Evolutionary conservation across 2,797 vertebrate species (phyloP).

Genomic region (Sebastes kiyomatsui): DNA sequence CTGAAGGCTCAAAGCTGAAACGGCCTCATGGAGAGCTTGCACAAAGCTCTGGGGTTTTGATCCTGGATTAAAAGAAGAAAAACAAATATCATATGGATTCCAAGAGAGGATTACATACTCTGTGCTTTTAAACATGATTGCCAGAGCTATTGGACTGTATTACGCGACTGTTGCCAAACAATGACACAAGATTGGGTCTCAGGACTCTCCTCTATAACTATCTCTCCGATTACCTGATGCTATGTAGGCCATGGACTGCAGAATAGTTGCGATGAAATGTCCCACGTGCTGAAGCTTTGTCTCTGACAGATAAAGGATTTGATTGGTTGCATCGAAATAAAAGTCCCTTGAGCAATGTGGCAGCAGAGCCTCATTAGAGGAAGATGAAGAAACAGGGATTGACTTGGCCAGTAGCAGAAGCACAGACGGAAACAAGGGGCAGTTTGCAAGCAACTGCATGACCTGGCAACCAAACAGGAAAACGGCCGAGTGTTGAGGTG

Average conservation of each 20-base stretch:
- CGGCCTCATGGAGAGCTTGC: conserved; percentile 75
- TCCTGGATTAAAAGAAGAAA: conserved; percentile 54
- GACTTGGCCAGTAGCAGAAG: conserved; percentile 82
- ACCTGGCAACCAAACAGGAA: conserved; percentile 87
- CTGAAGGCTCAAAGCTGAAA: conserved; percentile 79
- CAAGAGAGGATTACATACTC: conserved; percentile 38
- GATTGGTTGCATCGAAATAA: conserved; percentile 84
- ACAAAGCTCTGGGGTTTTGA: conserved; percentile 70
- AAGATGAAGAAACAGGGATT: conserved; percentile 66
- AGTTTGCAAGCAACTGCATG: conserved; percentile 74
- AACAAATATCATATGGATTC: conserved; percentile 9
- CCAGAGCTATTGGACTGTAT: background rate
- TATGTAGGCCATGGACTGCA: conserved; percentile 85
- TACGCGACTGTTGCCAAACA: background rate
- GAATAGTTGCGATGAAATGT: conserved; percentile 79
- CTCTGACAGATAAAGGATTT: conserved; percentile 84
- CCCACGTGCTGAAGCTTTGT: conserved; percentile 82
- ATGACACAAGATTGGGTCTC: conserved; percentile 6
- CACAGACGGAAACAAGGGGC: conserved; percentile 73
- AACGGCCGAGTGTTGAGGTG: conserved; percentile 81
- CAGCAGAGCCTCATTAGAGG: conserved; percentile 53
- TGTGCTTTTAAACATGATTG: conserved; percentile 33
- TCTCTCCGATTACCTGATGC: conserved; percentile 76
- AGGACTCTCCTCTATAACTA: background rate
- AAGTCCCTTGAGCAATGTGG: conserved; percentile 77